A percentile compares a stretch with the other conserved stretches of the same genome.
Evolutionary conservation across 2,888 invertebrate species (phyloP).

Genomic region (Trissolcus brochymenae): DNA sequence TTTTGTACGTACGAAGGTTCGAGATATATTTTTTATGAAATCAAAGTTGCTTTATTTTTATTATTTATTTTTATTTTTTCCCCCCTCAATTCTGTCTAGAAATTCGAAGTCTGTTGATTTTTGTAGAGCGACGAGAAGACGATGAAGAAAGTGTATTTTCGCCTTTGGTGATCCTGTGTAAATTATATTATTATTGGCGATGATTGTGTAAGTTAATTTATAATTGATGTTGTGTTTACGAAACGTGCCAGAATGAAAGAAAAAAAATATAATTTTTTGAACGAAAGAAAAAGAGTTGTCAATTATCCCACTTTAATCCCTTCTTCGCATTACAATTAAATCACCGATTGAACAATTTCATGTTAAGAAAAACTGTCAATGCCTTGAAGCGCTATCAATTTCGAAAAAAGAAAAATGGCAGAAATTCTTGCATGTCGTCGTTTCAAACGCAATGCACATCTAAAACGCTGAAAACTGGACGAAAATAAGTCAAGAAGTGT

Average conservation of each 20-base stretch:
- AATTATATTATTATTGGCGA: constrained; percentile 66
- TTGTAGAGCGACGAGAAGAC: constrained; percentile 44
- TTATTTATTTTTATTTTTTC: constrained; percentile 11
- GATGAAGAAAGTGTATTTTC: constrained; percentile 43
- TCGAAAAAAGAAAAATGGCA: constrained; percentile 16
- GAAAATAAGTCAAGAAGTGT: constrained; percentile 19
- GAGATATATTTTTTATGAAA: constrained; percentile 28
- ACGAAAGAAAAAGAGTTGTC: constrained; percentile 60
- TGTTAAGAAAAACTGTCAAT: constrained; percentile 27
- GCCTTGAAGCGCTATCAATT: constrained; percentile 38
- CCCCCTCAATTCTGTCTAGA: background rate
- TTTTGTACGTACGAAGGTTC: constrained; percentile 42
- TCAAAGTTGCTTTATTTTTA: constrained; percentile 10
- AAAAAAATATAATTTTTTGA: constrained; percentile 75
- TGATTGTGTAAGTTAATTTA: constrained; percentile 76
- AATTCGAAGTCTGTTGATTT: constrained; percentile 43
- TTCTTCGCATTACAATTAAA: no score
- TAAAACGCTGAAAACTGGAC: constrained; percentile 60
- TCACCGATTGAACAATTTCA: background rate
- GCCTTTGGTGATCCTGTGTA: constrained; percentile 59
- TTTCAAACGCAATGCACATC: constrained; percentile 59
- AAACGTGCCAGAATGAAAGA: constrained; percentile 75
- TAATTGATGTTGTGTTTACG: constrained; percentile 76
- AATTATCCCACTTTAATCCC: background rate
- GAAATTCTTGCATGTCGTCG: constrained; percentile 16